Conservation (phyloP, 2,797 vertebrate genomes). For the Tenualosa ilisha region DNA sequence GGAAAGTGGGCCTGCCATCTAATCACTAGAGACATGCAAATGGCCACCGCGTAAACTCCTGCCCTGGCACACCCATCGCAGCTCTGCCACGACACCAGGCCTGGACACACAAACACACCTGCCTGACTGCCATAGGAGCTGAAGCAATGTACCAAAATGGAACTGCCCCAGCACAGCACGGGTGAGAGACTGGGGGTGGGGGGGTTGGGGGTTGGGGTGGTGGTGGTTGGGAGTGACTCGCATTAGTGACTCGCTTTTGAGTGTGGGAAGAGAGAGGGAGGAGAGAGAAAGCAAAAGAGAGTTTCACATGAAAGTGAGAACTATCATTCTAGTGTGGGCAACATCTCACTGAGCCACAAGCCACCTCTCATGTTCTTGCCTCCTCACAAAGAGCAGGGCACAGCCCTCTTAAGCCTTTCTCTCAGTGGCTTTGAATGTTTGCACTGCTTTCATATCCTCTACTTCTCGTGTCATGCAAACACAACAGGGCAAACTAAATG, state of each 20-base stretch:
- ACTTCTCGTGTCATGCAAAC: not conserved
- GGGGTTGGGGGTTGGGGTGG: too few species aligned
- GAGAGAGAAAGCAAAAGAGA: not conserved
- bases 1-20: conserved; percentile 56
- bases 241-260: not conserved
- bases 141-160: too few species aligned
- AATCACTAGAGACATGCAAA: conserved; percentile 67
- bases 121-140: too few species aligned
- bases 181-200: too few species aligned
- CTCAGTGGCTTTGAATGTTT: not conserved
- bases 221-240: too few species aligned
- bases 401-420: not conserved
- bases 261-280: not conserved
- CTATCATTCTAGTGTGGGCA: not conserved
- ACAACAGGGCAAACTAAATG: not conserved
- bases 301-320: conserved; percentile 13
- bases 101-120: too few species aligned
- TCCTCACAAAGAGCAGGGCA: too few species aligned
- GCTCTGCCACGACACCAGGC: too few species aligned
- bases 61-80: not conserved
- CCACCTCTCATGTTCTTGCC: not conserved
- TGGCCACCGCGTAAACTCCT: conserved; percentile 36
- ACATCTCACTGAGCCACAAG: not conserved
- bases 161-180: too few species aligned
- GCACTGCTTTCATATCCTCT: too few species aligned